These are phyloP conservation scores for Poeciliopsis turneri DNA, from an alignment of 2,797 vertebrate genomes.

Conservation along the genomic window DNA sequence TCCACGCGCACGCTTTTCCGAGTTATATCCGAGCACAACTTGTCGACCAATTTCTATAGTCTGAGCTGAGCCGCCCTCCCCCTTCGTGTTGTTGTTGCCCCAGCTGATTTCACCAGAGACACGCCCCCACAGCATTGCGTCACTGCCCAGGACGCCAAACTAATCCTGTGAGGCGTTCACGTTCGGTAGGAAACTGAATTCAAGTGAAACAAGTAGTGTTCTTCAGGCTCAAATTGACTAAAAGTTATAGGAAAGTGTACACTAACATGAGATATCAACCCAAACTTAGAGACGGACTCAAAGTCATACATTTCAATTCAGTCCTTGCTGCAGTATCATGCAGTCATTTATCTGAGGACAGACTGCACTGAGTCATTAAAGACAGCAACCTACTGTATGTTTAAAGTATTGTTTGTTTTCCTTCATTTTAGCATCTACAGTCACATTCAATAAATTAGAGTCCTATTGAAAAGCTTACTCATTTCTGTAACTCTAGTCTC, in stretches of 20 bases:
- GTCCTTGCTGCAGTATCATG: not conserved
- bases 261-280: not conserved
- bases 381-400: not conserved
- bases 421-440: not conserved
- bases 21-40: conserved; percentile 33
- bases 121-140: conserved; percentile 73
- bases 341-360: not conserved
- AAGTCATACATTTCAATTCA: not conserved
- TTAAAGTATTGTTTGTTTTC: not conserved
- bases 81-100: conserved; percentile 80
- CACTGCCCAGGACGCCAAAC: conserved; percentile 50
- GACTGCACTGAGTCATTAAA: not conserved
- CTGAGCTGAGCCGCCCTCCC: conserved; percentile 48
- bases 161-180: conserved; percentile 54
- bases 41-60: conserved; percentile 20
- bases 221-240: not conserved
- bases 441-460: not conserved
- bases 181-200: not conserved
- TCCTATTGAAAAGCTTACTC: not conserved
- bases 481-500: not conserved
- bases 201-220: not conserved
- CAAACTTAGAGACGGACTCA: not conserved
- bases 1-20: conserved; percentile 12
- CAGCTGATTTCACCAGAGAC: conserved; percentile 77
- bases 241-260: not conserved